These are phyloP conservation scores for Saccopteryx bilineata DNA, from an alignment of 2,113 vertebrate species.

Conservation along the genomic window DNA sequence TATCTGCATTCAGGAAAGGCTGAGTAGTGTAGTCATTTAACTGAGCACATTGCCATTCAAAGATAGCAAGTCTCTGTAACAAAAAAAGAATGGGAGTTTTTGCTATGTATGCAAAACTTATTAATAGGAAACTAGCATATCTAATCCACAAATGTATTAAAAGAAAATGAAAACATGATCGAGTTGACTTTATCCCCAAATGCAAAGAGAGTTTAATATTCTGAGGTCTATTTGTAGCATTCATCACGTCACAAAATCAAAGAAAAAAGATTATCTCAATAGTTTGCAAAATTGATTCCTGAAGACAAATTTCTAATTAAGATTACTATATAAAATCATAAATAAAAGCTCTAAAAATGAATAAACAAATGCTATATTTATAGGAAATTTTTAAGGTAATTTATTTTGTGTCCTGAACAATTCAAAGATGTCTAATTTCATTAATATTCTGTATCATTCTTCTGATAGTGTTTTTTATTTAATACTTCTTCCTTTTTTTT, in stretches of 20 bases:
- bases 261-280: background rate
- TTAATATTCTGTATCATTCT: background rate
- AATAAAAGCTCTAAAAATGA: background rate
- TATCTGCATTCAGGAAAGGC: background rate
- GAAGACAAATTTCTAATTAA: slow-evolving; percentile 17
- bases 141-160: background rate
- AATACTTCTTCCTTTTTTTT: background rate
- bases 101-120: background rate
- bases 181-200: background rate
- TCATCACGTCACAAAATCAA: background rate
- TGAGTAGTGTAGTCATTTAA: background rate
- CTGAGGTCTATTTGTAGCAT: background rate
- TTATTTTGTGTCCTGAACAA: background rate
- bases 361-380: background rate
- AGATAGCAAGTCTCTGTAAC: background rate
- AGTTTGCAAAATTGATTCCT: background rate
- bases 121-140: slow-evolving; percentile 29
- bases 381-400: background rate
- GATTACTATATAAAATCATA: background rate
- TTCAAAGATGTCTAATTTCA: background rate
- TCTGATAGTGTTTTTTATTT: background rate
- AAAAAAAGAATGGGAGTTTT: background rate
- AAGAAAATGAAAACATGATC: slow-evolving; percentile 2
- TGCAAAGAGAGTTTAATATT: slow-evolving; percentile 25
- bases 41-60: background rate